Conservation (phyloP, 2,888 invertebrate genomes). For the Drosophila colorata region DNA sequence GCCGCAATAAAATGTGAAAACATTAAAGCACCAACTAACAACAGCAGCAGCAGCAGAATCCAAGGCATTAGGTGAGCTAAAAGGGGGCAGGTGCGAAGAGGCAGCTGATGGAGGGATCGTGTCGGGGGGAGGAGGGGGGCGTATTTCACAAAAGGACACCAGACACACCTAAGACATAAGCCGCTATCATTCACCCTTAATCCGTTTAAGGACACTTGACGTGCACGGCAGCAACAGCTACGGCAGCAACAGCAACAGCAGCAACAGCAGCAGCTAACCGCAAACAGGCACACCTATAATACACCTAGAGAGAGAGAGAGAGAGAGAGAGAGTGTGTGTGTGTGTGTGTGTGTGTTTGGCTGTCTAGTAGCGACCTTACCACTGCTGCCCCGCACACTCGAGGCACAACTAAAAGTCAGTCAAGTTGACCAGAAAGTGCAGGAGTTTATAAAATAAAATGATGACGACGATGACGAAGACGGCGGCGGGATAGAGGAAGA, state of each 20-base stretch:
- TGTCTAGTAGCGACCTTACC: not conserved
- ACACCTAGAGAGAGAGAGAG: too few relatives aligned
- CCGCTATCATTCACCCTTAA: conserved; percentile 81
- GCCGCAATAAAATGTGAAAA: conserved; percentile 71
- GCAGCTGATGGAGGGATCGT: not conserved
- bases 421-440: conserved; percentile 79
- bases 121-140: conserved; percentile 1
- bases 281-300: conserved; percentile 69
- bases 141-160: conserved; percentile 69
- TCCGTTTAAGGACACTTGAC: conserved; percentile 82
- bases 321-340: not conserved
- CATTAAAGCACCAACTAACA: conserved; percentile 52
- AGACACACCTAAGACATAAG: conserved; percentile 81
- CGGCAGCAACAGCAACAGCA: conserved; percentile 33
- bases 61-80: conserved; percentile 1
- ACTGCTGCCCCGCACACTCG: conserved; percentile 18
- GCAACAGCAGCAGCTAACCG: conserved; percentile 47
- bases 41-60: conserved; percentile 5
- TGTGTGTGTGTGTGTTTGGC: conserved; percentile 1
- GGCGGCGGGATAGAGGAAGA: not conserved
- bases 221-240: conserved; percentile 53
- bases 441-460: conserved; percentile 78
- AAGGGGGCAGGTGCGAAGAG: not conserved
- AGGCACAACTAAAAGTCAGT: conserved; percentile 76
- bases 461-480: conserved; percentile 38